These are phyloP conservation scores for Notarius quadriscutis DNA, from an alignment of 2,113 vertebrate genomes.

Conservation along the genomic window DNA sequence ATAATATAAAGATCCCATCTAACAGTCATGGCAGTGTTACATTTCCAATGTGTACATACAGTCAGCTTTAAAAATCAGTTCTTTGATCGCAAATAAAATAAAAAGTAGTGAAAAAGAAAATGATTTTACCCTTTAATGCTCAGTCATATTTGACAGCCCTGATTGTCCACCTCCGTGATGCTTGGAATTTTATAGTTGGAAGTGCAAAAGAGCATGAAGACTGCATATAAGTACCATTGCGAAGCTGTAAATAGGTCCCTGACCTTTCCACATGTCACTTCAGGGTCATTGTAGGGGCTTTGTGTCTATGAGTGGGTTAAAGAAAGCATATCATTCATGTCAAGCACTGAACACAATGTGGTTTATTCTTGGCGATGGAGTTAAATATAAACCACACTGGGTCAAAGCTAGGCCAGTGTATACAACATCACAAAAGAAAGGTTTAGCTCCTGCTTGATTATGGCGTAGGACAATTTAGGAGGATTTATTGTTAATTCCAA, in stretches of 20 bases:
- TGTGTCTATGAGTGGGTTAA: constrained; percentile 57
- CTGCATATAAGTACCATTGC: constrained; percentile 45
- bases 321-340: constrained; percentile 69
- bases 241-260: constrained; percentile 66
- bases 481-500: background rate
- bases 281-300: constrained; percentile 59
- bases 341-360: constrained; percentile 66
- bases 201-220: background rate
- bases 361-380: background rate
- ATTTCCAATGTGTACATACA: background rate
- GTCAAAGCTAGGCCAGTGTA: background rate
- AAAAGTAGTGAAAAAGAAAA: background rate
- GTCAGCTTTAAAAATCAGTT: background rate
- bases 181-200: background rate
- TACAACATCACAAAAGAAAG: background rate
- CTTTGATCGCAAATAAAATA: background rate
- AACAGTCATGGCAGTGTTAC: background rate
- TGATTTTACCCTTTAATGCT: background rate
- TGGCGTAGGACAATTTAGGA: background rate
- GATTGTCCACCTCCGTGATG: background rate
- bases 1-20: constrained; percentile 28
- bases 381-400: background rate
- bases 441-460: background rate
- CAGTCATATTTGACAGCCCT: background rate
- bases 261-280: constrained; percentile 61